These are phyloP conservation scores for Idaea aversata DNA, from an alignment of 2,888 invertebrate species.

Conservation along the genomic window DNA sequence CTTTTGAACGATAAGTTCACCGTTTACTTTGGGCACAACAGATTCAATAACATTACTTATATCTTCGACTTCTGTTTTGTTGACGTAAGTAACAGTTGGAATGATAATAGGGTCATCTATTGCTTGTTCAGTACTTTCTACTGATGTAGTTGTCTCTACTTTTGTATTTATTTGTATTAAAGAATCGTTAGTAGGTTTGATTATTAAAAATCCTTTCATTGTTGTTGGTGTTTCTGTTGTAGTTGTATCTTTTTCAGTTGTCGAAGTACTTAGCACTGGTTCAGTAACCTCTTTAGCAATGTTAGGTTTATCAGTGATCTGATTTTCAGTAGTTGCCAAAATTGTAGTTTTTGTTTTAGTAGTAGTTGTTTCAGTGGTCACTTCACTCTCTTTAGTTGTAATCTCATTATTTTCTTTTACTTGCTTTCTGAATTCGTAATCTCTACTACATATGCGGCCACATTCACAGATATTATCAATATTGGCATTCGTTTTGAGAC, in stretches of 20 bases:
- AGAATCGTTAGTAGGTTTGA: slow-evolving; percentile 7
- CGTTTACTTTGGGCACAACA: slow-evolving; percentile 45
- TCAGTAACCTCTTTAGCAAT: slow-evolving; percentile 14
- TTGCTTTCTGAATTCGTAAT: slow-evolving; percentile 62
- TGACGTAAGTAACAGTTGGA: slow-evolving; percentile 50
- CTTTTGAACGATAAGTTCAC: slow-evolving; percentile 64
- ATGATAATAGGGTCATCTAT: slow-evolving; percentile 56
- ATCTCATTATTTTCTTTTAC: slow-evolving; percentile 32
- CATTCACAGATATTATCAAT: slow-evolving; percentile 79
- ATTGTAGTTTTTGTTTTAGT: slow-evolving; percentile 13
- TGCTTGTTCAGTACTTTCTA: slow-evolving; percentile 12
- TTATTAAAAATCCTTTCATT: slow-evolving; percentile 12
- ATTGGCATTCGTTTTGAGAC: slow-evolving; percentile 63
- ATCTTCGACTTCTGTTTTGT: slow-evolving; percentile 38
- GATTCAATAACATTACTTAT: slow-evolving; percentile 58
- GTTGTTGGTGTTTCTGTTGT: slow-evolving; percentile 15
- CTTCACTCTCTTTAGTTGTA: slow-evolving; percentile 16
- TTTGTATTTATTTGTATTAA: slow-evolving; percentile 13
- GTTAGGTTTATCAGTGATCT: slow-evolving; percentile 17
- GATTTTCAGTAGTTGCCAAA: slow-evolving; percentile 14
- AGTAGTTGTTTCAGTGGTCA: slow-evolving; percentile 14
- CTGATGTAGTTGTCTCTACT: slow-evolving; percentile 17
- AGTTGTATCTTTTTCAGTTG: slow-evolving; percentile 12
- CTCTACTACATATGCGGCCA: slow-evolving; percentile 71
- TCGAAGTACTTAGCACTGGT: slow-evolving; percentile 12